A percentile compares a stretch with the other conserved stretches of the same genome.
These are phyloP conservation scores for Lepidochrysops patricia DNA, from an alignment of 2,888 invertebrate genomes.

Conservation along the genomic window DNA sequence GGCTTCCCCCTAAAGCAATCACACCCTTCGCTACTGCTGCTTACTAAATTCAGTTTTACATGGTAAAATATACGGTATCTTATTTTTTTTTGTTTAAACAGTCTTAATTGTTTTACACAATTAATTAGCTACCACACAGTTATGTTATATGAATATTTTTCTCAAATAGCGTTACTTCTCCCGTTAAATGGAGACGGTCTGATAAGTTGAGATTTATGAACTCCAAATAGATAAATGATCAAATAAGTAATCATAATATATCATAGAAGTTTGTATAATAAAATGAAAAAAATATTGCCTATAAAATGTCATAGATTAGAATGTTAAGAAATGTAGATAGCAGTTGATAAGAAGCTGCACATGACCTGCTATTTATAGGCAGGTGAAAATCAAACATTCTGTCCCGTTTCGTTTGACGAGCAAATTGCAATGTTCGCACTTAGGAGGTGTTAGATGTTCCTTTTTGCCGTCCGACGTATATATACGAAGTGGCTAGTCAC, in stretches of 20 bases:
- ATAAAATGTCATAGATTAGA: background rate
- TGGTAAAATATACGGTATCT: background rate
- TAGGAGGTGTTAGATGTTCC: constrained; percentile 22
- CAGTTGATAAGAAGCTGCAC: background rate
- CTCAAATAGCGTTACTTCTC: background rate
- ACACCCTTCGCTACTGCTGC: no score
- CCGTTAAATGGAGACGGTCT: constrained; percentile 11
- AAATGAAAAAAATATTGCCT: background rate
- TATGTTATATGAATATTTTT: constrained; percentile 4
- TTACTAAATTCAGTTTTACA: background rate
- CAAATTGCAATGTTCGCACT: constrained; percentile 37
- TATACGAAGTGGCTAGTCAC: constrained; percentile 27
- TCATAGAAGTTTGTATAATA: no score
- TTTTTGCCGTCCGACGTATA: constrained; percentile 23
- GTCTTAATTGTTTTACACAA: constrained; percentile 1
- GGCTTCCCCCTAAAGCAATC: no score
- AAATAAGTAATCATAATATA: background rate
- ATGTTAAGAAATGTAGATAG: background rate
- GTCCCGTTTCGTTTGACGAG: constrained; percentile 31
- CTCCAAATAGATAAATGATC: background rate
- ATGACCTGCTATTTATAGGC: background rate
- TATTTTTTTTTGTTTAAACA: background rate
- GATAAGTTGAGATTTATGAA: background rate
- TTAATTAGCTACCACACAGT: constrained; percentile 1
- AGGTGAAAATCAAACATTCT: constrained; percentile 12